phyloP scores from a whole-genome alignment of 1,140 invertebrate genomes.

The Sycophaga agraensis region DNA sequence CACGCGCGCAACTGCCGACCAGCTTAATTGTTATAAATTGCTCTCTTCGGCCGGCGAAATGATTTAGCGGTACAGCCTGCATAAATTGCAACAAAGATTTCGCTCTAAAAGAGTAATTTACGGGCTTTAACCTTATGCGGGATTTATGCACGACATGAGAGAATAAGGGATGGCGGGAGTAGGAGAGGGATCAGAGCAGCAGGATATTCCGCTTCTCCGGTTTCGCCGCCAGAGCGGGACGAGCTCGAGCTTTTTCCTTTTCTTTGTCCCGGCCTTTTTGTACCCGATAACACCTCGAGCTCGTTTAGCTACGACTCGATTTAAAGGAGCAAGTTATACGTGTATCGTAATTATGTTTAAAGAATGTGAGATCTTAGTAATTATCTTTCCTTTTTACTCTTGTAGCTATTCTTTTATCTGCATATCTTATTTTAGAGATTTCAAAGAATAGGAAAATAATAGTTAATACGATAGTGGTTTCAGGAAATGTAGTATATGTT shows the following conservation, averaged over 20 bases:
- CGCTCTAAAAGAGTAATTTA: conserved; percentile 55
- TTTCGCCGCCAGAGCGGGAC: not conserved
- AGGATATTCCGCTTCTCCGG: conserved; percentile 21
- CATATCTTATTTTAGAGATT: too few species aligned
- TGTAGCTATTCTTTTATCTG: too few species aligned
- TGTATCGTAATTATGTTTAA: too few species aligned
- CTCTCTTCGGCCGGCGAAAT: conserved; percentile 50
- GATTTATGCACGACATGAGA: conserved; percentile 39
- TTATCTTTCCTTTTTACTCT: too few species aligned
- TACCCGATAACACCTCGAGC: not conserved
- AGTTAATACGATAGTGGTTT: too few species aligned
- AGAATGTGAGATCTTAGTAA: too few species aligned
- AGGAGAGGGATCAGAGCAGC: not conserved
- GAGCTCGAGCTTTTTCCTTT: not conserved
- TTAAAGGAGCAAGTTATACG: too few species aligned
- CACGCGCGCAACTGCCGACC: conserved; percentile 18
- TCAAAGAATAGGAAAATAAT: too few species aligned
- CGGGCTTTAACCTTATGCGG: conserved; percentile 39
- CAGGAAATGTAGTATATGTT: too few species aligned
- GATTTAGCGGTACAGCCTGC: conserved; percentile 49
- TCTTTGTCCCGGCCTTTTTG: not conserved
- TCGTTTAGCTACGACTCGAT: conserved; percentile 7
- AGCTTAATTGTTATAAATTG: conserved; percentile 58
- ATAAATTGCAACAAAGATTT: conserved; percentile 57
- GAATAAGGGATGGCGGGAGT: not conserved